phyloP scores from a whole-genome alignment of 2,888 invertebrate species.

The Pinctada fucata region DNA sequence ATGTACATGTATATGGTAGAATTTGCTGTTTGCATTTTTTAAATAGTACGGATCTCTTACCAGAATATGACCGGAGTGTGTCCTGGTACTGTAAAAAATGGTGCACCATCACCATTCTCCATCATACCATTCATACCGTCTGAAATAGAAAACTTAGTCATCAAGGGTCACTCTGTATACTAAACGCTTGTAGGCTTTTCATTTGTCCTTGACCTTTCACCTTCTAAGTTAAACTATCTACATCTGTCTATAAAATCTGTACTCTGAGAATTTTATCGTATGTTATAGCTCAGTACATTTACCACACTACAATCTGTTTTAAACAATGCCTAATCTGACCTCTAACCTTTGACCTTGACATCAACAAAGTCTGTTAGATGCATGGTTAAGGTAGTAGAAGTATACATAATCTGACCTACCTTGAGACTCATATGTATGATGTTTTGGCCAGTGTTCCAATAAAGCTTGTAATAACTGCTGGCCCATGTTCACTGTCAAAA shows the following conservation, averaged over 20 bases:
- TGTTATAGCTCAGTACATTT: no score
- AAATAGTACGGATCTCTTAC: conserved; percentile 76
- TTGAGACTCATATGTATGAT: conserved; percentile 68
- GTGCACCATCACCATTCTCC: conserved; percentile 68
- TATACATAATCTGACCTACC: conserved; percentile 45
- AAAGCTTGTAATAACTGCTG: conserved; percentile 94
- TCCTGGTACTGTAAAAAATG: conserved; percentile 88
- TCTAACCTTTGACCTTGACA: no score
- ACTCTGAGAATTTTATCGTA: no score
- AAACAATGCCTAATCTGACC: no score
- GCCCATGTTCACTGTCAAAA: conserved; percentile 90
- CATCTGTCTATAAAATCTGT: no score
- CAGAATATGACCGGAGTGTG: conserved; percentile 98
- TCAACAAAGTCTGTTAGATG: no score
- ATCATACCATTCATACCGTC: conserved; percentile 55
- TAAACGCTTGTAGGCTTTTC: no score
- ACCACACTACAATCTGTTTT: no score
- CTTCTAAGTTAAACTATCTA: no score
- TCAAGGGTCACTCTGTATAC: no score
- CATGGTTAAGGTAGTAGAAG: no score
- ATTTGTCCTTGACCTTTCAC: no score
- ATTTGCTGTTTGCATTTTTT: background rate
- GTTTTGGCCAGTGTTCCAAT: conserved; percentile 90
- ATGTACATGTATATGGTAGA: background rate
- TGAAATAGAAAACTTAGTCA: conserved; percentile 22